Conservation (phyloP, 2,888 invertebrate genomes). For the Rhamnusium bicolor region DNA sequence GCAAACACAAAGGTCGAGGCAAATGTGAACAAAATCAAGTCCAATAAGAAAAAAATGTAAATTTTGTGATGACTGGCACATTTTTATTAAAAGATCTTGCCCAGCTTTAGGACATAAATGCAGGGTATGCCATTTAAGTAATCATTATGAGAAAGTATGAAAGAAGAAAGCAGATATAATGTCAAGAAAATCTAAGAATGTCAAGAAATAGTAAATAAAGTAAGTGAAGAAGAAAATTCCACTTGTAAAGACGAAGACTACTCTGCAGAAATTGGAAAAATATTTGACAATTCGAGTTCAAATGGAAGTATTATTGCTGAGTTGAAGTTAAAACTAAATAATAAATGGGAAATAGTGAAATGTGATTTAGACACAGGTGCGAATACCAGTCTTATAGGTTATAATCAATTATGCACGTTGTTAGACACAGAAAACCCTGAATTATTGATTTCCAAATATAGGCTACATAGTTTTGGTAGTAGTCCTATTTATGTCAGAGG, state of each 20-base stretch:
- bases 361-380: too few species aligned
- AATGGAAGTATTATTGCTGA: not conserved
- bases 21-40: too few species aligned
- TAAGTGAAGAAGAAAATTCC: not conserved
- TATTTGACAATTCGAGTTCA: not conserved
- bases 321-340: too few species aligned
- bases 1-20: too few species aligned
- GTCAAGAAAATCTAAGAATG: not conserved
- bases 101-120: too few species aligned
- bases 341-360: too few species aligned
- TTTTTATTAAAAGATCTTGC: not conserved
- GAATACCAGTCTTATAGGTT: too few species aligned
- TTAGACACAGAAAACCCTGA: not conserved
- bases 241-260: not conserved
- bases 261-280: not conserved
- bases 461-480: not conserved
- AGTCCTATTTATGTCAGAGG: too few species aligned
- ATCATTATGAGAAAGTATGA: not conserved
- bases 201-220: not conserved
- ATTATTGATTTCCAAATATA: not conserved
- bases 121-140: too few species aligned
- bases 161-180: not conserved
- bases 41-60: not conserved
- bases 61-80: not conserved
- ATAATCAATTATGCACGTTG: not conserved